Percentiles rank a stretch among this genome's conserved stretches.
Conservation (phyloP, 2,888 invertebrate genomes). For the Orchestes rusci region DNA sequence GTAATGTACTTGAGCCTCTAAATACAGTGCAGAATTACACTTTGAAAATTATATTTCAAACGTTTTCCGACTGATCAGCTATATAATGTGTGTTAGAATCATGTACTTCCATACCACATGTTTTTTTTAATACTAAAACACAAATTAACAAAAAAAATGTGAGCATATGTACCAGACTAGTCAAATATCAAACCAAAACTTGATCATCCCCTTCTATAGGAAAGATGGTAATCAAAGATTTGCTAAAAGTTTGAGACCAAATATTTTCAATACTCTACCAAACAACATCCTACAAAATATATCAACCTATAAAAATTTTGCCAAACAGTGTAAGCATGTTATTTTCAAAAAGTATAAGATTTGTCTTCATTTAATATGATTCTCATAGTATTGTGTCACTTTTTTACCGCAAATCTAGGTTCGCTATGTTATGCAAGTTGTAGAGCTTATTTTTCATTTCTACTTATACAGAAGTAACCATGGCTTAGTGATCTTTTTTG, state of each 20-base stretch:
- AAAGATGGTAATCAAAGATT: background rate
- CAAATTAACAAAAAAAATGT: background rate
- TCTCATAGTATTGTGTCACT: too few species aligned
- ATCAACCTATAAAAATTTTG: background rate
- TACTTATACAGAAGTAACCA: too few species aligned
- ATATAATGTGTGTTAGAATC: background rate
- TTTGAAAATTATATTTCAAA: background rate
- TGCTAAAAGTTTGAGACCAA: background rate
- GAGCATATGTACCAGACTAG: background rate
- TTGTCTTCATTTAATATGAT: too few species aligned
- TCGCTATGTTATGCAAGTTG: too few species aligned
- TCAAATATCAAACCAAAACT: background rate
- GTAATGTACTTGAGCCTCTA: background rate
- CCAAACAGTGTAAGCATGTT: background rate
- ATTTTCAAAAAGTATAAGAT: conserved; percentile 2
- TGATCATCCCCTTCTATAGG: background rate
- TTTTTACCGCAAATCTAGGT: too few species aligned
- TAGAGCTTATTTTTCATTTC: too few species aligned
- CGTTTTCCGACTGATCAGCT: background rate
- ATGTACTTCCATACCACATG: background rate
- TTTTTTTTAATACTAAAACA: background rate
- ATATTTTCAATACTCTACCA: background rate
- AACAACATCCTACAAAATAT: background rate
- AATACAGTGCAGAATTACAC: background rate
- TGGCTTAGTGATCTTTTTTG: too few species aligned